A percentile compares a stretch with the other conserved stretches of the same genome.
These are phyloP conservation scores for Reticulitermes speratus DNA, from an alignment of 1,140 invertebrate species.

Conservation along the genomic window DNA sequence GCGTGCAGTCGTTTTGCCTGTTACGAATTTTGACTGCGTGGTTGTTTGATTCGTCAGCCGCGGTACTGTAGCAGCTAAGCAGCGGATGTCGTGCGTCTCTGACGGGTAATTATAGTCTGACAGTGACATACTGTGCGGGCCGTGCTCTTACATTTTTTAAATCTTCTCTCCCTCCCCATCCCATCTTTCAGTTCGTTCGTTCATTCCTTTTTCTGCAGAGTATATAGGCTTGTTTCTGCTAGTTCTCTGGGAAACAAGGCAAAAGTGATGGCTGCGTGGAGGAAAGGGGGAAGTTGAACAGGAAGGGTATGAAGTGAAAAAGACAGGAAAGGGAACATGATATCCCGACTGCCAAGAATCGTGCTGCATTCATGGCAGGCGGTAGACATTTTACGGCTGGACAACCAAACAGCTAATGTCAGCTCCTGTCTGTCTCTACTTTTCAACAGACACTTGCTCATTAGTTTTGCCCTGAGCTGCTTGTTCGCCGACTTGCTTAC, in stretches of 20 bases:
- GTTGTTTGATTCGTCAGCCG: no score
- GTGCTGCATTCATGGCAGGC: background rate
- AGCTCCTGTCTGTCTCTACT: background rate
- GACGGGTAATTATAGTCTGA: conserved; percentile 47
- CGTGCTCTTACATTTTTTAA: conserved; percentile 44
- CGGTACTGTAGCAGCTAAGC: background rate
- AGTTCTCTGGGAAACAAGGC: background rate
- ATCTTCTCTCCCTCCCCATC: conserved; percentile 24
- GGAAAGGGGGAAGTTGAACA: background rate
- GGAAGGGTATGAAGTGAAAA: conserved; percentile 18
- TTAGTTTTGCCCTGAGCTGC: background rate
- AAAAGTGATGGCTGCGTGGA: background rate
- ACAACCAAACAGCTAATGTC: conserved; percentile 26
- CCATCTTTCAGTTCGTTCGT: no score
- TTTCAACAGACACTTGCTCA: conserved; percentile 13
- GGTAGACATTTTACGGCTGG: conserved; percentile 24
- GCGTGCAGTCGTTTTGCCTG: no score
- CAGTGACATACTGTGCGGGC: conserved; percentile 46
- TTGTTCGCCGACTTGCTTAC: background rate
- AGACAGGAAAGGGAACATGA: conserved; percentile 26
- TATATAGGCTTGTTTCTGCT: conserved; percentile 6
- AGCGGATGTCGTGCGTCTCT: conserved; percentile 40
- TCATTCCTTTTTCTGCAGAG: no score
- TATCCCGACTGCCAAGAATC: conserved; percentile 22
- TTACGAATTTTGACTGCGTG: no score